Percentiles rank a stretch among this genome's conserved stretches.
Evolutionary conservation across 2,113 vertebrate species (phyloP).

Genomic region (Triplophysa rosa): DNA sequence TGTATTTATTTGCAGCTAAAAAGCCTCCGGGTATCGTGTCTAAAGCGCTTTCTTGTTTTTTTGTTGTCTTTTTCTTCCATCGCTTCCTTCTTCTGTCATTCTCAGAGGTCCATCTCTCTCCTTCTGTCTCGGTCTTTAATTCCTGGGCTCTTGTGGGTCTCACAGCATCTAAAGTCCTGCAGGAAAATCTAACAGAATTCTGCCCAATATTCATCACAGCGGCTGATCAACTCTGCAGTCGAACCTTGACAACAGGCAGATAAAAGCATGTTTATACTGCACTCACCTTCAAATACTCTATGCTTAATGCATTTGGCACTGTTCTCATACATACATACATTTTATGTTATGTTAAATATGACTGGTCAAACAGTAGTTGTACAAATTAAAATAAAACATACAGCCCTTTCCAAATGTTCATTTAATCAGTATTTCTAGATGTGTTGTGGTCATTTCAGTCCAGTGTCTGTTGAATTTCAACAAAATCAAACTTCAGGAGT

Average conservation of each 20-base stretch:
- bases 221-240: not conserved
- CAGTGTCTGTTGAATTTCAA: no score
- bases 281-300: not conserved
- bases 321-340: no score
- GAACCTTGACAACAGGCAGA: not conserved
- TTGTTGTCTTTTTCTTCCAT: not conserved
- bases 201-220: not conserved
- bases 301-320: not conserved
- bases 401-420: no score
- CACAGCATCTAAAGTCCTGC: constrained; percentile 6
- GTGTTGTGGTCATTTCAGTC: no score
- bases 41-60: constrained; percentile 9
- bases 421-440: no score
- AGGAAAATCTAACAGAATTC: constrained; percentile 14
- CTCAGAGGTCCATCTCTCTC: not conserved
- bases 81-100: constrained; percentile 6
- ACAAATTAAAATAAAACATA: no score
- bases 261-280: not conserved
- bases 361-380: no score
- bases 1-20: constrained; percentile 36
- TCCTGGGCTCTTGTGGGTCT: constrained; percentile 2
- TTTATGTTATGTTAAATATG: no score
- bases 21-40: constrained; percentile 15
- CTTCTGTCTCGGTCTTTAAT: not conserved
- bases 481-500: no score